Percentiles rank a stretch among this genome's conserved stretches.
phyloP scores from a whole-genome alignment of 1,140 invertebrate genomes.

The Cheumatopsyche charites region DNA sequence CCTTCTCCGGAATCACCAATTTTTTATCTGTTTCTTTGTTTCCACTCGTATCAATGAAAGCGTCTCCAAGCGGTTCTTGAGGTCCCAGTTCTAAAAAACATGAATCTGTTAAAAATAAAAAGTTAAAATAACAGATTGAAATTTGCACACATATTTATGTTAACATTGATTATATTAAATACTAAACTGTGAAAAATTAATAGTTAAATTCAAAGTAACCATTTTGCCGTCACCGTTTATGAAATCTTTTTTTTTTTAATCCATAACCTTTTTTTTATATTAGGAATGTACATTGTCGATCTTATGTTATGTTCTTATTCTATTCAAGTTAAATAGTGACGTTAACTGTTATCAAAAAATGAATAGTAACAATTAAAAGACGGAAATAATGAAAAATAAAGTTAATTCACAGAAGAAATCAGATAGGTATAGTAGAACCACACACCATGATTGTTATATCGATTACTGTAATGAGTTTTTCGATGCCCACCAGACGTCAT shows the following conservation, averaged over 20 bases:
- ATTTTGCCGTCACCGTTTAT: too few species aligned
- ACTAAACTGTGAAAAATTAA: too few species aligned
- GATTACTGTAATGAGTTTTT: slow-evolving; percentile 71
- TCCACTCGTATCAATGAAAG: slow-evolving; percentile 61
- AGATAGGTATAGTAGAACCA: slow-evolving; percentile 51
- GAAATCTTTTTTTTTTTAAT: too few species aligned
- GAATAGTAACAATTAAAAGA: too few species aligned
- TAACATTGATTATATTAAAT: background rate
- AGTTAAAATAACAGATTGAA: too few species aligned
- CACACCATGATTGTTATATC: slow-evolving; percentile 67
- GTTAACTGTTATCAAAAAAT: too few species aligned
- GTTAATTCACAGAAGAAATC: slow-evolving; percentile 1
- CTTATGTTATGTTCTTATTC: too few species aligned
- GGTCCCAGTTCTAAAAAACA: slow-evolving; percentile 52
- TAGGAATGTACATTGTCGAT: too few species aligned
- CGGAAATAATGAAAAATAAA: too few species aligned
- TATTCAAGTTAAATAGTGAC: too few species aligned
- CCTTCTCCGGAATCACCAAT: slow-evolving; percentile 84
- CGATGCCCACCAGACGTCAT: slow-evolving; percentile 65
- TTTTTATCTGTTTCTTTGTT: slow-evolving; percentile 66
- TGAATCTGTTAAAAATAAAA: slow-evolving; percentile 1
- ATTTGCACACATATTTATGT: background rate
- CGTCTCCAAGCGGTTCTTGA: slow-evolving; percentile 53
- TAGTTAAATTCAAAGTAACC: too few species aligned
- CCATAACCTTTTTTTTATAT: too few species aligned